Conservation (phyloP, 2,797 vertebrate genomes). For the Hydrocynus forskahlii region DNA sequence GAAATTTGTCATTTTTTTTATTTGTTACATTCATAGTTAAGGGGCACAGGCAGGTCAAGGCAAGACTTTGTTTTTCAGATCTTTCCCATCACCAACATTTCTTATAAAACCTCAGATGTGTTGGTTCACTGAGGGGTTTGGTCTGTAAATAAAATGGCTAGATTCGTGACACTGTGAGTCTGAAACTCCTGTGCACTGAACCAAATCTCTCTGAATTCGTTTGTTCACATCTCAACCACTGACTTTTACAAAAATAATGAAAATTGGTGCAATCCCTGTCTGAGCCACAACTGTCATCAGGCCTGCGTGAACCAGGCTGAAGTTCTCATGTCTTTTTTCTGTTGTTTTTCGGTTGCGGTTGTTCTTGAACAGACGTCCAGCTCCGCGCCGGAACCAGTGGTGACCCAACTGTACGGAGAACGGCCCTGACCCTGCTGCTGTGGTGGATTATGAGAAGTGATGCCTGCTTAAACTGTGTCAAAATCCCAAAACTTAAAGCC, state of each 20-base stretch:
- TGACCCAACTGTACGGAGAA: slow-evolving; percentile 61
- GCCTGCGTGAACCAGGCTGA: not conserved
- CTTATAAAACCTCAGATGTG: no score
- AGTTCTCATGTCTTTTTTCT: slow-evolving; percentile 11
- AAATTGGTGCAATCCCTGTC: not conserved
- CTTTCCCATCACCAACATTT: no score
- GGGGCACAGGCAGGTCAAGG: no score
- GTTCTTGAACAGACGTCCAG: slow-evolving; percentile 81
- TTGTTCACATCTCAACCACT: no score
- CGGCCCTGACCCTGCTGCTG: not conserved
- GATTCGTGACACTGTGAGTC: no score
- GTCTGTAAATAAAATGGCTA: no score
- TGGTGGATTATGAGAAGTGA: slow-evolving; percentile 22
- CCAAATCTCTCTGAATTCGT: no score
- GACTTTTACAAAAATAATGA: not conserved
- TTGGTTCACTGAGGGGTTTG: no score
- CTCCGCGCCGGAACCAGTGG: slow-evolving; percentile 77
- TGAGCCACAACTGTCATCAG: not conserved
- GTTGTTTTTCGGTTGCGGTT: slow-evolving; percentile 66
- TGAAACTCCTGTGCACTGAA: no score
- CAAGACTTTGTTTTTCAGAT: no score
- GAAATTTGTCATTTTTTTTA: no score
- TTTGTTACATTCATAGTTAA: no score
- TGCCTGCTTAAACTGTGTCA: not conserved
- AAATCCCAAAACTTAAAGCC: not conserved